Percentiles rank a stretch among this genome's conserved stretches.
Evolutionary conservation across 2,888 invertebrate species (phyloP).

Genomic region (Melangyna quadrimaculata): DNA sequence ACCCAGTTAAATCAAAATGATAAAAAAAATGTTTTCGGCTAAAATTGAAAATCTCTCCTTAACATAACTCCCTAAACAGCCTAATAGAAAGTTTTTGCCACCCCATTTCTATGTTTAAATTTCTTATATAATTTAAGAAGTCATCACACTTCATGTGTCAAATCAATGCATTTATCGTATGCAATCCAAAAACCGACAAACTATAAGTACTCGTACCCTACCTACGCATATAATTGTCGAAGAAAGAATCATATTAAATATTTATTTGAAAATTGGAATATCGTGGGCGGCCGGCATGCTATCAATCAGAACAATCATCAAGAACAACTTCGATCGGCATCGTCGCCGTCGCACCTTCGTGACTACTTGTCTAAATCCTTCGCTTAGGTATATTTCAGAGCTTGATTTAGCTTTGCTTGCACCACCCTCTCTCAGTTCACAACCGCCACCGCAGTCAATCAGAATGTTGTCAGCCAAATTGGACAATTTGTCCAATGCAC

Average conservation of each 20-base stretch:
- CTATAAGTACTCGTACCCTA: too few species aligned
- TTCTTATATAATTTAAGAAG: conserved; percentile 6
- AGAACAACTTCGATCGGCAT: neutral
- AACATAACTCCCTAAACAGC: too few species aligned
- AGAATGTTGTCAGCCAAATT: conserved; percentile 68
- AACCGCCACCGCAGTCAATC: conserved; percentile 50
- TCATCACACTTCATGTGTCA: conserved; percentile 65
- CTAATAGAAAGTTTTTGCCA: too few species aligned
- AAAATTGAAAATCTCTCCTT: too few species aligned
- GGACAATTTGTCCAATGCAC: conserved; percentile 68
- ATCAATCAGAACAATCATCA: neutral
- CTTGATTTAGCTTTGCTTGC: neutral
- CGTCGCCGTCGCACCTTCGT: conserved; percentile 57
- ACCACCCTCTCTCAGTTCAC: neutral
- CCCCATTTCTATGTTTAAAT: neutral
- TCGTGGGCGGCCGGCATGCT: neutral
- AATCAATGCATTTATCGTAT: conserved; percentile 44
- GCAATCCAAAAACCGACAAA: conserved; percentile 16
- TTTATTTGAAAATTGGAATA: conserved; percentile 65
- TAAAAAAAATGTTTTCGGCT: too few species aligned
- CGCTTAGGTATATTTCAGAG: neutral
- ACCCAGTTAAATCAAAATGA: too few species aligned
- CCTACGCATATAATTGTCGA: conserved; percentile 32
- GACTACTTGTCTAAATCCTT: conserved; percentile 55
- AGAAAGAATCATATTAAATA: conserved; percentile 63